A percentile compares a stretch with the other conserved stretches of the same genome.
Conservation (phyloP, 2,113 vertebrate genomes). For the Sceloporus tristichus region DNA sequence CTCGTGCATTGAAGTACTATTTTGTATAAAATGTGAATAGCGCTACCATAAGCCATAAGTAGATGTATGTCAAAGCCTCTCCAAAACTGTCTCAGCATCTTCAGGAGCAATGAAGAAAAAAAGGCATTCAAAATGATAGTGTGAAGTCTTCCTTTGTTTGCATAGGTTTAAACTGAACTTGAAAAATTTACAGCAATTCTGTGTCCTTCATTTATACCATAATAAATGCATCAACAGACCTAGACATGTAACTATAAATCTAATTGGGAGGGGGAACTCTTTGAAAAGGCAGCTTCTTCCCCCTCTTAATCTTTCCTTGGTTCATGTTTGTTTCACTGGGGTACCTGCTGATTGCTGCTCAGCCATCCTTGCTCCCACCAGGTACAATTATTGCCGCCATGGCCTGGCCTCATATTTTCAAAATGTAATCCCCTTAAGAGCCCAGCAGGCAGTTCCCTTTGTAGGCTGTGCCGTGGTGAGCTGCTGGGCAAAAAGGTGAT, state of each 20-base stretch:
- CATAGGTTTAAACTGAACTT: neutral
- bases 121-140: neutral
- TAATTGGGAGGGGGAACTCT: neutral
- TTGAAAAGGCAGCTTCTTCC: neutral
- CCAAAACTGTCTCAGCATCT: neutral
- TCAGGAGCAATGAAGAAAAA: neutral
- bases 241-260: neutral
- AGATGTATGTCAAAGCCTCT: neutral
- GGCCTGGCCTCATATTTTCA: conserved; percentile 22
- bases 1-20: too few species aligned
- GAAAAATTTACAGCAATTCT: neutral
- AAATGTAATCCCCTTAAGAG: conserved; percentile 36
- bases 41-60: too few species aligned
- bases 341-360: conserved; percentile 19
- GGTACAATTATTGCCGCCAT: conserved; percentile 14
- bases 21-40: too few species aligned
- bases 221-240: neutral
- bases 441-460: conserved; percentile 41
- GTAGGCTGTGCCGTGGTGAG: conserved; percentile 44
- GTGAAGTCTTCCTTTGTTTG: neutral
- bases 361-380: conserved; percentile 11
- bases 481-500: conserved; percentile 54
- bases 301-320: neutral
- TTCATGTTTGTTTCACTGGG: neutral
- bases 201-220: neutral